Percentiles rank a stretch among this genome's conserved stretches.
Evolutionary conservation across 2,888 invertebrate genomes (phyloP).

Genomic region (Drosophila formosana): DNA sequence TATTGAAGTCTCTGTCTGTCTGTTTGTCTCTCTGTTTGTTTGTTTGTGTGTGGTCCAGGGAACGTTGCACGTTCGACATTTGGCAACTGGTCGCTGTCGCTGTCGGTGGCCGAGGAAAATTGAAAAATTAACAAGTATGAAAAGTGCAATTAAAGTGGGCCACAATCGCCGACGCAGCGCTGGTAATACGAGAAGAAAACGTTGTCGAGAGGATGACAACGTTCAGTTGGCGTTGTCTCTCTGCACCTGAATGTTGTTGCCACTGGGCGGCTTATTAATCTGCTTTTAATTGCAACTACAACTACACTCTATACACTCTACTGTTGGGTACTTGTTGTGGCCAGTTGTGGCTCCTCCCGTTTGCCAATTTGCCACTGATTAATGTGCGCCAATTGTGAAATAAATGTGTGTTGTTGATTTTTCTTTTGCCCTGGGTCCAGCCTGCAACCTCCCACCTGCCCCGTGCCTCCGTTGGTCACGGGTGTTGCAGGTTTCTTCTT

Average conservation of each 20-base stretch:
- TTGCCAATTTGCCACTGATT: slow-evolving; percentile 62
- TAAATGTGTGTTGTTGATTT: slow-evolving; percentile 80
- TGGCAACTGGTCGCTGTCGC: slow-evolving; percentile 64
- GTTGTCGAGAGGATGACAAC: slow-evolving; percentile 58
- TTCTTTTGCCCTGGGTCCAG: slow-evolving; percentile 30
- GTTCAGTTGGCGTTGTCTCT: slow-evolving; percentile 48
- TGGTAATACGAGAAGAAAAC: slow-evolving; percentile 54
- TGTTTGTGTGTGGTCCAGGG: slow-evolving; percentile 65
- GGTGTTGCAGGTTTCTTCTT: slow-evolving; percentile 56
- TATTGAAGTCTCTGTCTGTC: slow-evolving; percentile 1
- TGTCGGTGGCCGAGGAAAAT: slow-evolving; percentile 77
- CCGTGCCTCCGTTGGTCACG: slow-evolving; percentile 2
- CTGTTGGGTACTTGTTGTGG: slow-evolving; percentile 64
- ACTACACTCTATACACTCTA: slow-evolving; percentile 39
- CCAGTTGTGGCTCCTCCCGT: slow-evolving; percentile 43
- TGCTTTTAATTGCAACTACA: slow-evolving; percentile 83
- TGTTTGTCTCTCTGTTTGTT: neutral
- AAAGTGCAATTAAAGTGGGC: slow-evolving; percentile 83
- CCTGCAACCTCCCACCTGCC: slow-evolving; percentile 8
- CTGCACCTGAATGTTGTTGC: slow-evolving; percentile 44
- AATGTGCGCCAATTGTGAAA: slow-evolving; percentile 82
- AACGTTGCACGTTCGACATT: slow-evolving; percentile 67
- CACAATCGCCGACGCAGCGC: slow-evolving; percentile 47
- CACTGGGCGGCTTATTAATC: slow-evolving; percentile 82
- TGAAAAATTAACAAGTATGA: slow-evolving; percentile 84